Conservation (phyloP, 2,888 invertebrate genomes). For the Schizaphis graminum region DNA sequence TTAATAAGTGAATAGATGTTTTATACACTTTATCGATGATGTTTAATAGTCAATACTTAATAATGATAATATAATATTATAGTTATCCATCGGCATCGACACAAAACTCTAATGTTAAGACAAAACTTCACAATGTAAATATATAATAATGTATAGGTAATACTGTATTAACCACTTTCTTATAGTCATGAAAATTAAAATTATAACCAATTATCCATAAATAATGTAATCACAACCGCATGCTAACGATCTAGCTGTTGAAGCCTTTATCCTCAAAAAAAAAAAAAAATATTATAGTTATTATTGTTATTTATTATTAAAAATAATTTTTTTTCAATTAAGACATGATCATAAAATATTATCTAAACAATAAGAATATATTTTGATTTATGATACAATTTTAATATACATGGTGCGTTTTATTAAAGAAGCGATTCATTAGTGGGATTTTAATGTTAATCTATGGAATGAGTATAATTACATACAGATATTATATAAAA, state of each 20-base stretch:
- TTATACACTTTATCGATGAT: not conserved
- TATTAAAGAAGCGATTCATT: not conserved
- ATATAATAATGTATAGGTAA: too few relatives aligned
- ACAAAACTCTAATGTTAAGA: too few relatives aligned
- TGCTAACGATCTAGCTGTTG: too few relatives aligned
- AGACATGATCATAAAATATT: not conserved
- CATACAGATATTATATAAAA: not conserved
- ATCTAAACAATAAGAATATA: not conserved
- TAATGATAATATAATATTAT: not conserved
- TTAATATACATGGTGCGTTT: not conserved
- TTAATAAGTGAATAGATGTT: not conserved
- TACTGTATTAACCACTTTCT: too few relatives aligned
- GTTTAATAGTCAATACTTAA: not conserved
- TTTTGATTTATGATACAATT: not conserved
- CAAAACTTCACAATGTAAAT: too few relatives aligned
- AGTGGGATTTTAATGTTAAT: not conserved
- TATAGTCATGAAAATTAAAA: too few relatives aligned
- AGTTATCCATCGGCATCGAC: too few relatives aligned
- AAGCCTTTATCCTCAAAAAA: too few relatives aligned
- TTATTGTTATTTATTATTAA: not conserved
- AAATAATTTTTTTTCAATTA: not conserved
- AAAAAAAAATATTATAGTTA: not conserved
- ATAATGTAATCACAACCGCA: too few relatives aligned
- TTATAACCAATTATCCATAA: too few relatives aligned
- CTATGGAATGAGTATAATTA: not conserved